Evolutionary conservation across 1,140 invertebrate species (phyloP), one percentile per base, ranked within the genome.

Genomic region (Cydia pomonella): DNA sequence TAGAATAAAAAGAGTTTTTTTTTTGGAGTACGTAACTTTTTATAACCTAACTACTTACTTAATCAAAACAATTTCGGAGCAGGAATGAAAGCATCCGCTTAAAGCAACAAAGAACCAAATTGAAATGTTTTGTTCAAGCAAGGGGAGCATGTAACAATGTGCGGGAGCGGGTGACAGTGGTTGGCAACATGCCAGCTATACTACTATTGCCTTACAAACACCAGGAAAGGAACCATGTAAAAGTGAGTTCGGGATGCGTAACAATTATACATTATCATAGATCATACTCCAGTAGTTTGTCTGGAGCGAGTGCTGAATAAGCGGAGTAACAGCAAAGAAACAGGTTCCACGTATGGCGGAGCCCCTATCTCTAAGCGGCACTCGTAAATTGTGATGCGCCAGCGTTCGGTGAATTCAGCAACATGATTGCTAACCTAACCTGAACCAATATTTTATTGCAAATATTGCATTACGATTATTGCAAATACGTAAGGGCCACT

Each of bases 181-280:
- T 44, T 50, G 47, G 47, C 47, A 50, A 7, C 47, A n/a, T 4
- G 41, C 41, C 41, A 44, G 41, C 12, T 44, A 10, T 16, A 44
- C 13, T 44, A 44, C 41, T 44, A 16, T 13, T 16, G 41, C 33
- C 33, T 38, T 44, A 44, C 41, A 44, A 44, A 16, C 41, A 44
- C 41, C 41, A 44, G 41, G 41, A 44, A 50, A 47, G 44, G 44
- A n/a, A 50, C 47, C 69, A 71, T 16, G 16, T 75, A 74, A 74
- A 74, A 79, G 75, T 72, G 69, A 76, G 72, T 74, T 73, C n/a
- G 71, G 62, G 41, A 38, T 73, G 41, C 21, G 29, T 18, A 50
- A 18, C 47, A 50, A 50, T 18, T 50, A 18, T 50, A n/a, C 47
- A n/a, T n/a, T n/a, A 50, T 25, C 16, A 71, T 75, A 73, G 77